A percentile compares a stretch with the other conserved stretches of the same genome.
These are phyloP conservation scores for Epinephelus moara DNA, from an alignment of 2,113 vertebrate genomes.

Conservation along the genomic window DNA sequence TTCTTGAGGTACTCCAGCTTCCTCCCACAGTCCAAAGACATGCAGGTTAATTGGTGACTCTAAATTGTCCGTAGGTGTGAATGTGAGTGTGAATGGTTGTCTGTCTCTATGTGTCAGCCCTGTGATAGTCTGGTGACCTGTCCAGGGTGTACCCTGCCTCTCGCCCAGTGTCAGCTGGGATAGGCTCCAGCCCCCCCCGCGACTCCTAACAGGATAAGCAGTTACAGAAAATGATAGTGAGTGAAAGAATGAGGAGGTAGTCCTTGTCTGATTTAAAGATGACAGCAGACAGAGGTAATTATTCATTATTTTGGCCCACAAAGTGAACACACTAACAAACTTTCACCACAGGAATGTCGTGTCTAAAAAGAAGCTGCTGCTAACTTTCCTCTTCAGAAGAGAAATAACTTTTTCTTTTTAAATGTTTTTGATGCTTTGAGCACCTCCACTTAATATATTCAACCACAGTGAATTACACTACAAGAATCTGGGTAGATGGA, in stretches of 20 bases:
- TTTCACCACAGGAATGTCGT: background rate
- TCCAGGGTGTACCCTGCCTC: too few relatives aligned
- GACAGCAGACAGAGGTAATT: background rate
- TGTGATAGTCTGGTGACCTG: too few relatives aligned
- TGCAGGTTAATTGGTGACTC: too few relatives aligned
- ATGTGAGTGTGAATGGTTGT: too few relatives aligned
- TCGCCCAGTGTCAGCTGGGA: too few relatives aligned
- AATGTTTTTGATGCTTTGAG: background rate
- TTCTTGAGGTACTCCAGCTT: too few relatives aligned
- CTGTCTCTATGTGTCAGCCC: too few relatives aligned
- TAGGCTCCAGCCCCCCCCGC: too few relatives aligned
- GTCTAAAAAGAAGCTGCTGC: background rate
- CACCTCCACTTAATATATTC: background rate
- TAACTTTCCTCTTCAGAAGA: background rate
- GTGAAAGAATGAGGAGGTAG: background rate
- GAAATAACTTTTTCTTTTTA: background rate
- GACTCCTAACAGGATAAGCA: too few relatives aligned
- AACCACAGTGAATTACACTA: background rate
- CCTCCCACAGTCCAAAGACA: too few relatives aligned
- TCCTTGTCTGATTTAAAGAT: background rate
- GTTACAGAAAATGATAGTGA: too few relatives aligned
- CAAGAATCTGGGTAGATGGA: background rate
- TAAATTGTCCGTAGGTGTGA: too few relatives aligned
- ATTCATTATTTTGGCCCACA: background rate
- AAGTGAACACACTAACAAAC: background rate